Evolutionary conservation across 2,888 invertebrate genomes (phyloP).

Genomic region (Aphidoletes aphidimyza): DNA sequence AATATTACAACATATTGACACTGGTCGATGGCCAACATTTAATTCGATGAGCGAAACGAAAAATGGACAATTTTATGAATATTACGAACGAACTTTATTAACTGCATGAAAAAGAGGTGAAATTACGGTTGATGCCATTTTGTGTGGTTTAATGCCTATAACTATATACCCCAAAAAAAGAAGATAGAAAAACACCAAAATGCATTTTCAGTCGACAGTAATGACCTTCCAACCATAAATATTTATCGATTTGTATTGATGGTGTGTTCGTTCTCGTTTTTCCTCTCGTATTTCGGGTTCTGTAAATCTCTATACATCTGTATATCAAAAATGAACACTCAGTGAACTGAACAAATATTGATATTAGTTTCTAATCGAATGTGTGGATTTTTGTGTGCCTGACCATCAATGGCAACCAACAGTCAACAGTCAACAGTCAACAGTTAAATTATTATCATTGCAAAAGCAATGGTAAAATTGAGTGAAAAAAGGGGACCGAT

Average conservation of each 20-base stretch:
- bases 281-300: background rate
- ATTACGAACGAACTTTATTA: background rate
- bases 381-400: background rate
- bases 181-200: background rate
- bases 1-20: background rate
- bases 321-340: background rate
- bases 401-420: background rate
- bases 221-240: constrained; percentile 43
- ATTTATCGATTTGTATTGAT: background rate
- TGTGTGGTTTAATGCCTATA: background rate
- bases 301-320: background rate
- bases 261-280: too few relatives aligned
- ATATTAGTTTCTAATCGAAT: background rate
- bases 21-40: background rate
- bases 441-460: background rate
- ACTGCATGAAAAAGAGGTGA: background rate
- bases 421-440: background rate
- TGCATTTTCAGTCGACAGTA: constrained; percentile 24
- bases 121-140: background rate
- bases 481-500: background rate
- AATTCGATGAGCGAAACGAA: background rate
- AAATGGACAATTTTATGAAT: constrained; percentile 17
- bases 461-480: background rate
- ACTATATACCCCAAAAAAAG: background rate
- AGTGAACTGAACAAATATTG: constrained; percentile 26